phyloP scores from a whole-genome alignment of 2,113 vertebrate genomes.

The Brachyhypopomus gauderio region DNA sequence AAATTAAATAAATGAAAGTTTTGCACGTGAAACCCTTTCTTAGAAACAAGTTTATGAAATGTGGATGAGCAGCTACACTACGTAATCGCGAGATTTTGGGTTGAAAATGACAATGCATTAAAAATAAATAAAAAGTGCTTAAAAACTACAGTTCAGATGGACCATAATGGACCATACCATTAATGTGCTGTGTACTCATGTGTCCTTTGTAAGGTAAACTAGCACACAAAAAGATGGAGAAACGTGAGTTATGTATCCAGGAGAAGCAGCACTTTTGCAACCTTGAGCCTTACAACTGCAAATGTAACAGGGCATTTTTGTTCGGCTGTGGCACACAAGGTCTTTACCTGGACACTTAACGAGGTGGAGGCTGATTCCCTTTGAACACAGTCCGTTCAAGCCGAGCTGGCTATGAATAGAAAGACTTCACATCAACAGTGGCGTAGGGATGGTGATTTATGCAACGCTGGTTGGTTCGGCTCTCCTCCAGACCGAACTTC shows the following conservation, averaged over 20 bases:
- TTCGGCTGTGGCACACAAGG: constrained; percentile 23
- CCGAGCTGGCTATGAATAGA: constrained; percentile 29
- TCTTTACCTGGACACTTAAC: constrained; percentile 44
- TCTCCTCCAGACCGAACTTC: constrained; percentile 7
- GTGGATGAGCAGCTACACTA: background rate
- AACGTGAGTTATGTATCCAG: constrained; percentile 26
- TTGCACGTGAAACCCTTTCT: too few relatives aligned
- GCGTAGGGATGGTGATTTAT: constrained; percentile 35
- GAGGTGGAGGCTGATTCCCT: constrained; percentile 30
- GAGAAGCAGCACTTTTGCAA: constrained; percentile 21
- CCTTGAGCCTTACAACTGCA: constrained; percentile 12
- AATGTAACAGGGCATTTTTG: constrained; percentile 18
- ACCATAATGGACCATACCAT: constrained; percentile 32
- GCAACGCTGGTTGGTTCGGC: constrained; percentile 23
- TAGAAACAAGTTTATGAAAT: background rate
- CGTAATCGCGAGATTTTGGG: too few relatives aligned
- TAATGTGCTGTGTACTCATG: constrained; percentile 28
- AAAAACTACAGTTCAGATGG: constrained; percentile 14
- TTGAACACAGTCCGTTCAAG: constrained; percentile 20
- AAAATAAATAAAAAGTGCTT: constrained; percentile 39
- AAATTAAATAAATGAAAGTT: too few relatives aligned
- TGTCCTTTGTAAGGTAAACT: constrained; percentile 32
- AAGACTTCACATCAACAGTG: constrained; percentile 36
- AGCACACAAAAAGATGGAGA: constrained; percentile 31
- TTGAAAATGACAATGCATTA: background rate